Evolutionary conservation across 1,140 invertebrate species (phyloP).

Genomic region (Adelges cooleyi): DNA sequence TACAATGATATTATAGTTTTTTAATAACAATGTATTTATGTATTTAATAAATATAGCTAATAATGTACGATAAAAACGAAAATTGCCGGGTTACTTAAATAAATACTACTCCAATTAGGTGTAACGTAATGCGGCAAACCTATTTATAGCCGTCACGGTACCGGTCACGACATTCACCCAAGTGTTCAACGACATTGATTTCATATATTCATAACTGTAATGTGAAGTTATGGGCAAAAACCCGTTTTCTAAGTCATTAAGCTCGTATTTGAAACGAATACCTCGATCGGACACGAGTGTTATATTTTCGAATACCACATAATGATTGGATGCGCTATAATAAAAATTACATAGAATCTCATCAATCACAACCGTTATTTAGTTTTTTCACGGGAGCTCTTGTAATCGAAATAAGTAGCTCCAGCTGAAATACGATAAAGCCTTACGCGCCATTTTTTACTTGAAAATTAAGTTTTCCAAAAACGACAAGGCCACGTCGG

Average conservation of each 20-base stretch:
- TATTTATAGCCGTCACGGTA: slow-evolving; percentile 41
- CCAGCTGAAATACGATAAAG: too few relatives aligned
- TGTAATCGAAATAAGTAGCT: too few relatives aligned
- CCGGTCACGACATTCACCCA: slow-evolving; percentile 46
- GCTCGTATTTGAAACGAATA: background rate
- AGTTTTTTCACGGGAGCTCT: too few relatives aligned
- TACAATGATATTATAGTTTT: too few relatives aligned
- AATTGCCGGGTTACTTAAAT: too few relatives aligned
- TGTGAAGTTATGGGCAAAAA: slow-evolving; percentile 42
- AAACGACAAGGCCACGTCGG: slow-evolving; percentile 54
- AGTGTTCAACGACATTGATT: slow-evolving; percentile 40
- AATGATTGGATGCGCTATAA: background rate
- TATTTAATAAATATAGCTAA: too few relatives aligned
- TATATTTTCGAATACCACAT: background rate
- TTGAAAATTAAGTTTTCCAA: slow-evolving; percentile 52
- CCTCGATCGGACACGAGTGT: slow-evolving; percentile 1
- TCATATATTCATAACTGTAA: slow-evolving; percentile 42
- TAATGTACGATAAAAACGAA: too few relatives aligned
- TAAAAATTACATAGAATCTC: slow-evolving; percentile 25
- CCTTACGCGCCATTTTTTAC: too few relatives aligned
- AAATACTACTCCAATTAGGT: too few relatives aligned
- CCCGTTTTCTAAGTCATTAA: slow-evolving; percentile 36
- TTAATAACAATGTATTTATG: too few relatives aligned
- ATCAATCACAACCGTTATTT: background rate
- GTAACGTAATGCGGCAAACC: too few relatives aligned